Base-by-base conservation (phyloP, 2,797 vertebrate genomes). In the Fistularia commersonii region DNA sequence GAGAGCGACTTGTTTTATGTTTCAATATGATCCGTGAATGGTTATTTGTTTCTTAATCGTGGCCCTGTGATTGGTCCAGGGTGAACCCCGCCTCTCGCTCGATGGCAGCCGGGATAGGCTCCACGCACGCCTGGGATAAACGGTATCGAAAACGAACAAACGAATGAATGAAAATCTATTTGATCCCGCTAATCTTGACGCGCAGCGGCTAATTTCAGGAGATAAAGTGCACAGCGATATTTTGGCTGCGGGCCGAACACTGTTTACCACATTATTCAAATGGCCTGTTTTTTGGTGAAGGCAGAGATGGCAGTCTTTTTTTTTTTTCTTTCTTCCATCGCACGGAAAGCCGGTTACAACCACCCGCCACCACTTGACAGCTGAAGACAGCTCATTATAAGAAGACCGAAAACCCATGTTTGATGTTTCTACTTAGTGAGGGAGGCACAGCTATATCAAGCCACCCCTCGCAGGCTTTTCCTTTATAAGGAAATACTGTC, bases 311-410 rank as follows among this genome's bases (percentile, higher is more conserved):
- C 79, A 83, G 81, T 82, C 81, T 76, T 74, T 86, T 87, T 83
- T 80, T 84, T n/a, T n/a, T n/a, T n/a, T n/a, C n/a, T n/a, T n/a
- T n/a, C n/a, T n/a, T n/a, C n/a, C 72, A 79, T 58, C 69, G 82
- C 82, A 80, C 69, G 69, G 80, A 81, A 87, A 87, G 85, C 82
- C 70, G 53, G 81, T 86, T 85, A 79, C 84, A 84, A 85, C 79
- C 82, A 83, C 76, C 80, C 81, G 77, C 83, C 81, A 85, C 80
- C 83, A 82, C 83, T 88, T 86, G 87, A 89, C 87, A 87, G 84
- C 81, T 71, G 80, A 83, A 87, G 85, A 88, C 85, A 86, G 87
- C 87, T 89, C 87, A 88, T 89, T 88, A 89, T 86, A 88, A 82
- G 79, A 89, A 79, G 80, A 82, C 70, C 77, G 76, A 87, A 86